A percentile compares a stretch with the other conserved stretches of the same genome.
Evolutionary conservation across 2,888 invertebrate species (phyloP).

Genomic region (Apodemia mormo): DNA sequence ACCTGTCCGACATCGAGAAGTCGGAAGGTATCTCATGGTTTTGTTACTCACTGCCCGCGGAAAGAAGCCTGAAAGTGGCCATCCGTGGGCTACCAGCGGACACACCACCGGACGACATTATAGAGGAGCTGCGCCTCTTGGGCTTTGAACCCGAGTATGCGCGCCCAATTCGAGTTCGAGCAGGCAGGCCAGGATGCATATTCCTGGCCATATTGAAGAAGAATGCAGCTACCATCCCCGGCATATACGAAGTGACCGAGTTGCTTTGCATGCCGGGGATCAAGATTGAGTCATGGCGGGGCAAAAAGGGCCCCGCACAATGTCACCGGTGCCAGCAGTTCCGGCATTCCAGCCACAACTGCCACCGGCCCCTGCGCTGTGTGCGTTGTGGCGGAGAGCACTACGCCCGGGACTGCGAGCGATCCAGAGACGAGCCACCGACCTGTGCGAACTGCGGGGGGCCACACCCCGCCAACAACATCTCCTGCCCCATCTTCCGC

Average conservation of each 20-base stretch:
- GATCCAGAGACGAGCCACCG: not conserved
- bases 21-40: not conserved
- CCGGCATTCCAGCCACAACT: slow-evolving; percentile 23
- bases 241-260: slow-evolving; percentile 2
- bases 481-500: not conserved
- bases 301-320: slow-evolving; percentile 24
- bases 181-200: not conserved
- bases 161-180: slow-evolving; percentile 13
- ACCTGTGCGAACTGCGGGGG: not conserved
- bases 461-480: not conserved
- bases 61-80: slow-evolving; percentile 27
- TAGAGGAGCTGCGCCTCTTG: slow-evolving; percentile 17
- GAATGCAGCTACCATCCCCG: not conserved
- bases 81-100: slow-evolving; percentile 34
- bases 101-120: slow-evolving; percentile 22
- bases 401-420: slow-evolving; percentile 26
- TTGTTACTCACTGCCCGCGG: not conserved
- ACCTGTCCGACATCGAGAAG: not conserved
- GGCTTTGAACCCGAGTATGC: slow-evolving; percentile 25
- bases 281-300: slow-evolving; percentile 20
- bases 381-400: slow-evolving; percentile 27
- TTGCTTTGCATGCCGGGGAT: slow-evolving; percentile 30
- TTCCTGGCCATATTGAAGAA: not conserved
- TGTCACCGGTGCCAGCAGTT: slow-evolving; percentile 28
- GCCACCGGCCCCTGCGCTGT: too few relatives aligned